Evolutionary conservation across 2,797 vertebrate species (phyloP).

Genomic region (Novumbra hubbsi): DNA sequence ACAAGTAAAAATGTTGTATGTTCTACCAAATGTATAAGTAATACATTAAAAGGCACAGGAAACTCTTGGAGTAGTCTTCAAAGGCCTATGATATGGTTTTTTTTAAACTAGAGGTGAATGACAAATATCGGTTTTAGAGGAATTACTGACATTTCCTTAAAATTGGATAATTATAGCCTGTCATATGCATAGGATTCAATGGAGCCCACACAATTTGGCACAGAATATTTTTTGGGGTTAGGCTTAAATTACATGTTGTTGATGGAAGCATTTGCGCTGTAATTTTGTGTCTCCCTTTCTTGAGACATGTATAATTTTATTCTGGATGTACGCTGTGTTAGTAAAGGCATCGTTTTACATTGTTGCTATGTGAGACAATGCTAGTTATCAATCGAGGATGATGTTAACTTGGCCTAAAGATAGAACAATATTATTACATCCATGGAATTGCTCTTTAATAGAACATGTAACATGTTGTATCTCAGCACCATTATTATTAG

Average conservation of each 20-base stretch:
- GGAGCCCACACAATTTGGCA: conserved; percentile 65
- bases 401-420: conserved; percentile 10
- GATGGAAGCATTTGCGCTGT: conserved; percentile 86
- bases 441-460: neutral
- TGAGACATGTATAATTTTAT: conserved; percentile 89
- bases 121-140: conserved; percentile 86
- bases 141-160: conserved; percentile 87
- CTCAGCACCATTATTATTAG: too few relatives aligned
- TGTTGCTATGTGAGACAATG: conserved; percentile 43
- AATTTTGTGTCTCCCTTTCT: conserved; percentile 89
- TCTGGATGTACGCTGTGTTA: conserved; percentile 78
- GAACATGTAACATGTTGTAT: neutral
- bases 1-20: conserved; percentile 15
- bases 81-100: conserved; percentile 72
- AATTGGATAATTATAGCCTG: conserved; percentile 91
- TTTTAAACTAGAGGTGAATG: conserved; percentile 79
- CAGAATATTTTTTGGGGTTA: conserved; percentile 75
- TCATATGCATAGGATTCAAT: conserved; percentile 84
- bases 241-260: conserved; percentile 93
- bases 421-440: conserved; percentile 15
- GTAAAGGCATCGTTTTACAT: conserved; percentile 75
- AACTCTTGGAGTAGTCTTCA: conserved; percentile 12
- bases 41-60: neutral
- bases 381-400: conserved; percentile 20
- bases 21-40: conserved; percentile 17